A percentile compares a stretch with the other conserved stretches of the same genome.
Conservation (phyloP, 2,113 vertebrate genomes). For the Ascaphus truei region DNA sequence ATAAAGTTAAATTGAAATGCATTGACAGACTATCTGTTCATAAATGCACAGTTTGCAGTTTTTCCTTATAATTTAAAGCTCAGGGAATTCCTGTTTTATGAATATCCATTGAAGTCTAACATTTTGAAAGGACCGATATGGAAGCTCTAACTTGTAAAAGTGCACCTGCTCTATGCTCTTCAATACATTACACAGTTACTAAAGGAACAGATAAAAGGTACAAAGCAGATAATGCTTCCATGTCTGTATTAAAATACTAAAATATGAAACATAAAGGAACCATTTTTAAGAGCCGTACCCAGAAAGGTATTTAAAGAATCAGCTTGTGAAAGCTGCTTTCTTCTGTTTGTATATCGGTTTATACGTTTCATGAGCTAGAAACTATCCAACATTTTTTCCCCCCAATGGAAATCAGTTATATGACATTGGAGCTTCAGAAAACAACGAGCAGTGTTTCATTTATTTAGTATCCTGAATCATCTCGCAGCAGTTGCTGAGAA, state of each 20-base stretch:
- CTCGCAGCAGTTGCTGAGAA: too few relatives aligned
- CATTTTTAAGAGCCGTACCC: too few relatives aligned
- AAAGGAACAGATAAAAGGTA: slow-evolving; percentile 22
- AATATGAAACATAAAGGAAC: too few relatives aligned
- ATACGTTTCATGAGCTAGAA: too few relatives aligned
- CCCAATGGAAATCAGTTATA: too few relatives aligned
- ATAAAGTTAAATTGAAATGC: not conserved
- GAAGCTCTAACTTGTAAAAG: slow-evolving; percentile 13
- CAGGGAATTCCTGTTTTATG: slow-evolving; percentile 7
- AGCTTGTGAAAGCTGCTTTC: too few relatives aligned
- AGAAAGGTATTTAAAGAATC: too few relatives aligned
- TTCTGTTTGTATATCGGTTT: too few relatives aligned
- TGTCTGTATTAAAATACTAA: not conserved
- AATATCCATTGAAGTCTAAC: slow-evolving; percentile 20
- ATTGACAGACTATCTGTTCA: slow-evolving; percentile 3
- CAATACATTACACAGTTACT: not conserved
- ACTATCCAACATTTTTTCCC: too few relatives aligned
- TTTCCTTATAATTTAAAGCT: slow-evolving; percentile 9
- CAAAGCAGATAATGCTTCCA: slow-evolving; percentile 1
- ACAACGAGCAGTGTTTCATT: too few relatives aligned
- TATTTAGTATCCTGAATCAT: too few relatives aligned
- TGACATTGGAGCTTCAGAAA: too few relatives aligned
- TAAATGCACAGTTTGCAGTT: slow-evolving; percentile 8
- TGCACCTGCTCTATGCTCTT: not conserved
- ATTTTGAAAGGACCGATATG: slow-evolving; percentile 18